phyloP scores from a whole-genome alignment of 2,113 vertebrate genomes.

The Zeus faber region DNA sequence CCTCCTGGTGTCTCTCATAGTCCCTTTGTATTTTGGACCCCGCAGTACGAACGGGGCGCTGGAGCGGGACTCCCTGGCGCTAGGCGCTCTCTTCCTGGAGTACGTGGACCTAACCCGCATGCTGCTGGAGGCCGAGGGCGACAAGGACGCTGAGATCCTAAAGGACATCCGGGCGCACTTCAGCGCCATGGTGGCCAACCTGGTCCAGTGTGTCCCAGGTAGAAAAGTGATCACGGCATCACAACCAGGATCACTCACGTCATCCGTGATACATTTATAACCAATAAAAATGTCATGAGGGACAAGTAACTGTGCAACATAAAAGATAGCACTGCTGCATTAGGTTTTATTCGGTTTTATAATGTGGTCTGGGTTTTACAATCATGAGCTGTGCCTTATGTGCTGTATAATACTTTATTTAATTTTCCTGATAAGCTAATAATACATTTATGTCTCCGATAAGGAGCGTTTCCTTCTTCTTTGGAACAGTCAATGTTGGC shows the following conservation, averaged over 20 bases:
- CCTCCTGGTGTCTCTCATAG: neutral
- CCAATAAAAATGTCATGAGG: no score
- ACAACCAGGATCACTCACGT: no score
- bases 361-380: no score
- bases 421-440: neutral
- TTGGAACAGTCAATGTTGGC: no score
- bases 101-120: slow-evolving; percentile 96
- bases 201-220: slow-evolving; percentile 97
- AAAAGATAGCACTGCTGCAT: no score
- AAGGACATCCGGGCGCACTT: slow-evolving; percentile 97
- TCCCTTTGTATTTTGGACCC: neutral
- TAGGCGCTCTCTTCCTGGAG: slow-evolving; percentile 94
- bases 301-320: no score
- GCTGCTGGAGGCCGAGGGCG: slow-evolving; percentile 95
- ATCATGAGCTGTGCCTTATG: no score
- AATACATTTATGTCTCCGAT: neutral
- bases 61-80: slow-evolving; percentile 90
- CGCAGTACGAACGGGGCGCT: slow-evolving; percentile 91
- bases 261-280: no score
- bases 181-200: slow-evolving; percentile 95
- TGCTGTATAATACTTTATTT: neutral
- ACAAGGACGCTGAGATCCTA: slow-evolving; percentile 90
- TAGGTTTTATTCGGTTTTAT: no score
- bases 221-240: neutral
- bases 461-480: neutral